Conservation (phyloP, 2,888 invertebrate species). For the Sceliomorpha sp. region DNA sequence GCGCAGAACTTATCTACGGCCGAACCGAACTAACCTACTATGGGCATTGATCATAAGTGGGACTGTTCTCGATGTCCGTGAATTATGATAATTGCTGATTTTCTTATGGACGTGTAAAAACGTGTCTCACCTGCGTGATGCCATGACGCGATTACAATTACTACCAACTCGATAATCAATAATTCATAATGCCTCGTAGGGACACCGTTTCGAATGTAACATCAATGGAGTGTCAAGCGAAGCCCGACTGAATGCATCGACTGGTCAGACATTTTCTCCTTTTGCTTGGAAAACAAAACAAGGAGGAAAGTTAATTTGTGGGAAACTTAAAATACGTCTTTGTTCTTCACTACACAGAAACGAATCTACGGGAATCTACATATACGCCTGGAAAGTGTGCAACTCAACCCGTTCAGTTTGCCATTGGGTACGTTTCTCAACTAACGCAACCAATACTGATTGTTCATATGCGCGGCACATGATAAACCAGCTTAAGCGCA, state of each 20-base stretch:
- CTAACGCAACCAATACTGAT: too few relatives aligned
- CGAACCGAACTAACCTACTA: conserved; percentile 55
- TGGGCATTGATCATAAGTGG: conserved; percentile 56
- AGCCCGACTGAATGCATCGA: conserved; percentile 1
- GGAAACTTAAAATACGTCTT: conserved; percentile 8
- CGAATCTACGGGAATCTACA: conserved; percentile 9
- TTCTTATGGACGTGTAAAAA: conserved; percentile 63
- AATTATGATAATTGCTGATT: conserved; percentile 60
- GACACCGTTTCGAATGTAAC: conserved; percentile 26
- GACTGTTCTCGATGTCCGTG: conserved; percentile 61
- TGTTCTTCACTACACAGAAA: conserved; percentile 14
- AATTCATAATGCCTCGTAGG: conserved; percentile 64
- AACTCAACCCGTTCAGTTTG: not conserved
- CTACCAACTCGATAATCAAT: conserved; percentile 67
- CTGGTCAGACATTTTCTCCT: not conserved
- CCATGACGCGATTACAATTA: conserved; percentile 74
- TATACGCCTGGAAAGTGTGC: conserved; percentile 3
- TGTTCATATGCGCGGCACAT: too few relatives aligned
- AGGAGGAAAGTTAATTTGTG: conserved; percentile 1
- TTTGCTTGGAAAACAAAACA: not conserved
- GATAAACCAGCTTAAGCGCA: too few relatives aligned
- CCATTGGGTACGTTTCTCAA: too few relatives aligned
- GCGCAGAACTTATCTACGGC: conserved; percentile 58
- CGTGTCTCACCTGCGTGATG: conserved; percentile 78
- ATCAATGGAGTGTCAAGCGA: conserved; percentile 55